Conservation (phyloP, 2,888 invertebrate genomes). For the Nemurella pictetii region DNA sequence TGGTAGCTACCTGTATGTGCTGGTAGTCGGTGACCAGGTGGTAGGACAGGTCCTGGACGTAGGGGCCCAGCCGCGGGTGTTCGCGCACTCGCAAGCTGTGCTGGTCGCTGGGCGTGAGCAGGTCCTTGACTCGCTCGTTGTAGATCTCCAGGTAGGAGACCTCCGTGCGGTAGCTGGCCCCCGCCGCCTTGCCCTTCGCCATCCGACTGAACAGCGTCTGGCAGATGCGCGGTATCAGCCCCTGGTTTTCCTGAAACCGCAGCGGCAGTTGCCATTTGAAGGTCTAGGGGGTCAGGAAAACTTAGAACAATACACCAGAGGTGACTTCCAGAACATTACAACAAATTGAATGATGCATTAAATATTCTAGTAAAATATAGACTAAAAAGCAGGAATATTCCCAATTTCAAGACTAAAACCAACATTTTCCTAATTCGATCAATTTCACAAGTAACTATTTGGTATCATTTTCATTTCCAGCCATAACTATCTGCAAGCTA, state of each 20-base stretch:
- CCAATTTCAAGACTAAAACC: no score
- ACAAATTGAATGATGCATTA: no score
- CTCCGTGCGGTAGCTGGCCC: slow-evolving; percentile 81
- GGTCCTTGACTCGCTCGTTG: slow-evolving; percentile 79
- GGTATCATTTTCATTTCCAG: no score
- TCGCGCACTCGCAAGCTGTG: slow-evolving; percentile 78
- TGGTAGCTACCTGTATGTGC: slow-evolving; percentile 72
- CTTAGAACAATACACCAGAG: no score
- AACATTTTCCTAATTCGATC: no score
- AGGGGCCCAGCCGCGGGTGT: slow-evolving; percentile 78
- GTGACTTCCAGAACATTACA: background rate
- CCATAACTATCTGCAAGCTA: no score
- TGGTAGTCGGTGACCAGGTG: slow-evolving; percentile 84
- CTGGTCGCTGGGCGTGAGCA: slow-evolving; percentile 61
- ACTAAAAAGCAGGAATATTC: no score
- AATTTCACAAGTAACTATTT: no score
- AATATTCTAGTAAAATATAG: no score
- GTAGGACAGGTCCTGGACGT: slow-evolving; percentile 84
- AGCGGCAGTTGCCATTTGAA: no score
- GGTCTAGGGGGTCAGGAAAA: no score
- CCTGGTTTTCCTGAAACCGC: slow-evolving; percentile 68
- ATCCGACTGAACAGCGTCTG: slow-evolving; percentile 80
- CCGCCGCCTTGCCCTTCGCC: slow-evolving; percentile 77
- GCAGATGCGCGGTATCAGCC: slow-evolving; percentile 84
- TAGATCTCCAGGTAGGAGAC: slow-evolving; percentile 87